Evolutionary conservation across 2,113 vertebrate genomes (phyloP), one percentile per base, ranked within the genome.

Genomic region (Xenus cinereus): DNA sequence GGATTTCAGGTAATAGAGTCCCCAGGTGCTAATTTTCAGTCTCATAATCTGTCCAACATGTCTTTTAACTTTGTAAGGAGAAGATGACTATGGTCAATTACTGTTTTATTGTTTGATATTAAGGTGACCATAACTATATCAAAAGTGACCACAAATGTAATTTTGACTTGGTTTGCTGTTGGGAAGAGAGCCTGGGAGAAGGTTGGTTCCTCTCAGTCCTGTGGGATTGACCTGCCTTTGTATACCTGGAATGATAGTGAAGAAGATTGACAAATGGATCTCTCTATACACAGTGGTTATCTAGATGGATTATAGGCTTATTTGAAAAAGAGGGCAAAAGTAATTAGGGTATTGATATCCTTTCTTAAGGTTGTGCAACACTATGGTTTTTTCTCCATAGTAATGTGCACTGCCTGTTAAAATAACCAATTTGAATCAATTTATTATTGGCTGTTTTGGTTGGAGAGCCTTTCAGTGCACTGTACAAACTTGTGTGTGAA

Each of bases 291-390:
- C 54, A 74, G 22, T 41, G 59, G 8, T 87, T 54, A 63, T 24
- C 27, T 41, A 93, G 54, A 10, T 48, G 45, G 33, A 75, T 76
- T 69, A 59, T 16, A 85, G 46, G 10, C 37, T 30, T 74, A 35
- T 39, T 69, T 90, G 64, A 51, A 84, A 74, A 95, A 74, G 12
- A 86, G 41, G 26, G 45, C 23, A 67, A n/a, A 93, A 73, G 50
- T 20, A 87, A 19, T 67, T 41, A 79, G 30, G 11, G 1, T 81
- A 24, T 73, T 35, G 12, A 73, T 77, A 74, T 16, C 24, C 14
- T 89, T 77, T 80, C n/a, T 81, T 77, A 62, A 76, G 28, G 5
- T 4, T 71, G 19, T 77, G 41, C 67, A 85, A 28, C 32, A 43
- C 0, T 54, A 33, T 68, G 30, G 50, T 86, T 5, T 92, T 77